Evolutionary conservation across 2,797 vertebrate genomes (phyloP).

Genomic region (Neosilurus mollespiculum): DNA sequence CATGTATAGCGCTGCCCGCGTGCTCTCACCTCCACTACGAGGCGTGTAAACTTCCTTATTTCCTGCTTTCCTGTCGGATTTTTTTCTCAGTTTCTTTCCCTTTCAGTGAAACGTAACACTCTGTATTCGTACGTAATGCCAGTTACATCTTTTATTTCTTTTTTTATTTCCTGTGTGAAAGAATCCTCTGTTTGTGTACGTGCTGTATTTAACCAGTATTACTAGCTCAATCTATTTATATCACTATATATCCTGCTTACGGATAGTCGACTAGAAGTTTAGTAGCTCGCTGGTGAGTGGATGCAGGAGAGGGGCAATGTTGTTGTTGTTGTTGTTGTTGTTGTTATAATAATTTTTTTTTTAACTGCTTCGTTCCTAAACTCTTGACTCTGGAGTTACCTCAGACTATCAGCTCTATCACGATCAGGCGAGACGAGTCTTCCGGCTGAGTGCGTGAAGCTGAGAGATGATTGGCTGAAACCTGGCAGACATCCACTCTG

Average conservation of each 20-base stretch:
- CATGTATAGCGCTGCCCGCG: background rate
- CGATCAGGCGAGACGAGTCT: constrained; percentile 59
- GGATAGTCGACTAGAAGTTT: constrained; percentile 85
- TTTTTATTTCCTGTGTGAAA: constrained; percentile 81
- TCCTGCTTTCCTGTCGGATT: background rate
- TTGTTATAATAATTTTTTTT: constrained; percentile 4
- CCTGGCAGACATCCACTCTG: constrained; percentile 48
- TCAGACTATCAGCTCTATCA: constrained; percentile 56
- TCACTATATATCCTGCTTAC: constrained; percentile 88
- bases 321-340: background rate
- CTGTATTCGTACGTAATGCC: background rate
- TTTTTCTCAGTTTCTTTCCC: constrained; percentile 35
- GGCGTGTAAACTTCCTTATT: background rate
- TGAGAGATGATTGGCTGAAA: constrained; percentile 34
- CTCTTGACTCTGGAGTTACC: constrained; percentile 57
- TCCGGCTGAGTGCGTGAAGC: constrained; percentile 57
- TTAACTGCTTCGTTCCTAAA: constrained; percentile 57
- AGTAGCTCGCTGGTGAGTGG: constrained; percentile 63
- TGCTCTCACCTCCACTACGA: background rate
- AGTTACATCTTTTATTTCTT: constrained; percentile 68
- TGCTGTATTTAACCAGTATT: constrained; percentile 93
- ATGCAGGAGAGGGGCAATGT: constrained; percentile 75
- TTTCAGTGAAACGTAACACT: constrained; percentile 31
- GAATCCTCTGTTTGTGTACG: constrained; percentile 78
- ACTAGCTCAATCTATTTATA: constrained; percentile 82